These are phyloP conservation scores for Turritopsis rubra DNA, from an alignment of 30 jellyfish, hydroid and myxozoan species.

Conservation along the genomic window DNA sequence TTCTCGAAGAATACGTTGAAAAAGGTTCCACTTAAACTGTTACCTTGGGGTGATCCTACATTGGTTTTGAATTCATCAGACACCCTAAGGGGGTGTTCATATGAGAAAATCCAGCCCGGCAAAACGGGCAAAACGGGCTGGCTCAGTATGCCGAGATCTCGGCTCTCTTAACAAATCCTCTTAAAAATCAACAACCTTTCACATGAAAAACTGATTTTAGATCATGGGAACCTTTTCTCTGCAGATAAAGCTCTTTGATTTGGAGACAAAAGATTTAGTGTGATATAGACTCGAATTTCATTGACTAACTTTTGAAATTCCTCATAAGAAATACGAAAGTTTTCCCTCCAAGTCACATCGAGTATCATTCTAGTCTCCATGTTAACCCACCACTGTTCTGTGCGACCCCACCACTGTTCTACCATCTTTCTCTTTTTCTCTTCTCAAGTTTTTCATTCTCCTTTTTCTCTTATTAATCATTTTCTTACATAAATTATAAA, in stretches of 20 bases:
- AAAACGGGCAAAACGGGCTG: neutral
- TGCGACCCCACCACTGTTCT: constrained; percentile 29
- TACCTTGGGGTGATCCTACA: too few relatives aligned
- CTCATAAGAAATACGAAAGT: constrained; percentile 24
- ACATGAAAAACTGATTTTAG: constrained; percentile 36
- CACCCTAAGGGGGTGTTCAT: neutral
- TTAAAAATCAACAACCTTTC: constrained; percentile 52
- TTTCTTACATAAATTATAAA: constrained; percentile 7
- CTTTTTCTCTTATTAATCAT: neutral
- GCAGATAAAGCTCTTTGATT: constrained; percentile 30
- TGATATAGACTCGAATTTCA: constrained; percentile 40
- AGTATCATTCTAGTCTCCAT: constrained; percentile 9
- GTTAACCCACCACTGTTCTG: constrained; percentile 49
- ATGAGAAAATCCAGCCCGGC: neutral
- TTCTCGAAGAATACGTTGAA: too few relatives aligned
- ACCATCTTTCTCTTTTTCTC: constrained; percentile 44
- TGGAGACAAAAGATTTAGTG: constrained; percentile 43
- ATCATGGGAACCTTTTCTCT: constrained; percentile 42
- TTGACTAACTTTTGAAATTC: constrained; percentile 30
- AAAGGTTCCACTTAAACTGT: too few relatives aligned
- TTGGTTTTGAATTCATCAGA: too few relatives aligned
- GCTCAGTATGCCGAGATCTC: constrained; percentile 46
- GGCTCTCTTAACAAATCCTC: constrained; percentile 48
- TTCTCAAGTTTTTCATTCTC: constrained; percentile 39
- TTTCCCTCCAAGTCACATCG: constrained; percentile 32